phyloP scores from a whole-genome alignment of 2,797 vertebrate species.

The Aquila chrysaetos region DNA sequence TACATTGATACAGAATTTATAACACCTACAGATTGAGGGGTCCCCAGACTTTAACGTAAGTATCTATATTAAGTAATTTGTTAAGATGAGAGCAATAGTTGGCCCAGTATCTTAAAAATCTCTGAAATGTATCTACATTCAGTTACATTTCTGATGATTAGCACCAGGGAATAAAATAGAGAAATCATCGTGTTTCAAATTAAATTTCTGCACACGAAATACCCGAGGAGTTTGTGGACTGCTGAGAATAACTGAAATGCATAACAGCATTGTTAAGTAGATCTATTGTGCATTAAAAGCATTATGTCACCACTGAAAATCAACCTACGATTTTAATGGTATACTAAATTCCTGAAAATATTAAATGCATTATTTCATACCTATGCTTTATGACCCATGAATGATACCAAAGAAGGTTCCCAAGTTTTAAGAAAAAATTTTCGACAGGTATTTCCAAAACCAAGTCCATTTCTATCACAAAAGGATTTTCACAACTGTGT shows the following conservation, averaged over 20 bases:
- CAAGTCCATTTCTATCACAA: background rate
- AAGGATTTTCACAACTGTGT: background rate
- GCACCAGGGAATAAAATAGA: background rate
- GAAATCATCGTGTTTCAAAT: background rate
- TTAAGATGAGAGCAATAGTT: background rate
- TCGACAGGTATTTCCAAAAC: background rate
- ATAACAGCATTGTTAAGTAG: background rate
- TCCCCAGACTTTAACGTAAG: background rate
- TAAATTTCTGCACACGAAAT: background rate
- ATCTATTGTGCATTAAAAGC: background rate
- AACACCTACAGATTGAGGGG: background rate
- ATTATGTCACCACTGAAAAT: background rate
- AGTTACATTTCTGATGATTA: background rate
- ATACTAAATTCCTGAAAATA: background rate
- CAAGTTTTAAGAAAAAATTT: background rate
- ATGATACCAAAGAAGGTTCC: background rate
- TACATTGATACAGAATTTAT: background rate
- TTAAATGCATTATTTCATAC: background rate
- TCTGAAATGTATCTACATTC: background rate
- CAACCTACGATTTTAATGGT: background rate
- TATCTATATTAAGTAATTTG: background rate
- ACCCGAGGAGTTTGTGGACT: background rate
- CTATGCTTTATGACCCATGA: background rate
- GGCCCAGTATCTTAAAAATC: background rate
- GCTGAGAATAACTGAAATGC: constrained; percentile 12